phyloP scores from a whole-genome alignment of 92 coral and sea anemone species.

The Metridium senile region DNA sequence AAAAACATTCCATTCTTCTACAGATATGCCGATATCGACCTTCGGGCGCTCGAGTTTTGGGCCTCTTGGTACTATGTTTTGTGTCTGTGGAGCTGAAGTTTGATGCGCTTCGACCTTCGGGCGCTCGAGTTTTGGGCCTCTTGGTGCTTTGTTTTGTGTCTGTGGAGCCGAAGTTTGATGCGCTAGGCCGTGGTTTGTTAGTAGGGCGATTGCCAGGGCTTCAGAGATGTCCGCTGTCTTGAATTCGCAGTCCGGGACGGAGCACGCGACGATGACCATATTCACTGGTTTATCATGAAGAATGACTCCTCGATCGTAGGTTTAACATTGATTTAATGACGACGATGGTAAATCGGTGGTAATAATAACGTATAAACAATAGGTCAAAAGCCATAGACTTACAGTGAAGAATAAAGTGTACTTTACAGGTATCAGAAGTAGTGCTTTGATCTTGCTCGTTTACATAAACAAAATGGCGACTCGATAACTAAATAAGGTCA shows the following conservation, averaged over 20 bases:
- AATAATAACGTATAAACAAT: too few species aligned
- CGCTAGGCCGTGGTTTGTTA: conserved; percentile 43
- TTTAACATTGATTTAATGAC: too few species aligned
- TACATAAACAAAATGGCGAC: too few species aligned
- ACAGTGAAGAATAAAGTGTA: too few species aligned
- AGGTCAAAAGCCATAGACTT: too few species aligned
- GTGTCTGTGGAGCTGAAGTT: neutral
- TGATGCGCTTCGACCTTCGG: too few species aligned
- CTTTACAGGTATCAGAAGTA: too few species aligned
- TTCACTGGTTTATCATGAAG: neutral
- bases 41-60: conserved; percentile 22
- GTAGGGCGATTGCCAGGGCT: conserved; percentile 39
- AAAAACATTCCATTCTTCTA: conserved; percentile 65
- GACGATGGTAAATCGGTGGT: too few species aligned
- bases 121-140: conserved; percentile 53
- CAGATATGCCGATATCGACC: conserved; percentile 47
- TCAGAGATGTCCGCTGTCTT: conserved; percentile 34
- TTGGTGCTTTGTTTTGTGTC: neutral
- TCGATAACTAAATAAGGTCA: too few species aligned
- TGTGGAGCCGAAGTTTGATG: conserved; percentile 18
- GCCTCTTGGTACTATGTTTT: neutral
- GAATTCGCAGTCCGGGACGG: conserved; percentile 45
- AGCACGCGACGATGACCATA: conserved; percentile 4
- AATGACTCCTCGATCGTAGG: neutral
- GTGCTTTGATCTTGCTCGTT: too few species aligned